phyloP scores from a whole-genome alignment of 2,797 vertebrate species.

The Tauraco hartlaubi region DNA sequence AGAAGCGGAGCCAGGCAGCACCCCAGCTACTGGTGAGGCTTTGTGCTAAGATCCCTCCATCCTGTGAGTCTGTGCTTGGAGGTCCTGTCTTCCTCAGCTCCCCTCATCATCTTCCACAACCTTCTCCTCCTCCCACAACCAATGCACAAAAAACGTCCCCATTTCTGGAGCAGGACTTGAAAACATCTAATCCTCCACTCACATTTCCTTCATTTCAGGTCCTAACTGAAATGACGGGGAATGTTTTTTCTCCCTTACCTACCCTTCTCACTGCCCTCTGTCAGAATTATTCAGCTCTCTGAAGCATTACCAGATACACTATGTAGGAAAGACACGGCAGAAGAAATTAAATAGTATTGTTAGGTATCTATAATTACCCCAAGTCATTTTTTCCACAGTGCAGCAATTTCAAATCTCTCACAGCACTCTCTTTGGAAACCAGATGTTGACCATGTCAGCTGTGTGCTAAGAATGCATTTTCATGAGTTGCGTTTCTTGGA shows the following conservation, averaged over 20 bases:
- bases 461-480: slow-evolving; percentile 72
- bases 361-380: slow-evolving; percentile 67
- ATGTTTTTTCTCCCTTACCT: background rate
- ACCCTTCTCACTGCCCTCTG: background rate
- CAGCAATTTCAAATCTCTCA: slow-evolving; percentile 64
- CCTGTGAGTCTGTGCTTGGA: background rate
- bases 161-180: background rate
- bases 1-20: background rate
- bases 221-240: background rate
- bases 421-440: slow-evolving; percentile 62
- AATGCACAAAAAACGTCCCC: background rate
- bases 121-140: background rate
- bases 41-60: background rate
- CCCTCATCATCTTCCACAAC: background rate
- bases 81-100: background rate
- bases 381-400: slow-evolving; percentile 44
- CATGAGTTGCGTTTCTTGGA: slow-evolving; percentile 54
- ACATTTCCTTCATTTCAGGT: background rate
- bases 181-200: background rate
- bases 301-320: slow-evolving; percentile 13
- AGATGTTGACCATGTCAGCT: slow-evolving; percentile 76
- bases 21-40: background rate
- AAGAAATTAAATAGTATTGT: slow-evolving; percentile 72
- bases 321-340: slow-evolving; percentile 15
- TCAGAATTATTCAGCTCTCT: slow-evolving; percentile 26